Conservation (phyloP, 2,888 invertebrate genomes). For the Macrophya annulata region DNA sequence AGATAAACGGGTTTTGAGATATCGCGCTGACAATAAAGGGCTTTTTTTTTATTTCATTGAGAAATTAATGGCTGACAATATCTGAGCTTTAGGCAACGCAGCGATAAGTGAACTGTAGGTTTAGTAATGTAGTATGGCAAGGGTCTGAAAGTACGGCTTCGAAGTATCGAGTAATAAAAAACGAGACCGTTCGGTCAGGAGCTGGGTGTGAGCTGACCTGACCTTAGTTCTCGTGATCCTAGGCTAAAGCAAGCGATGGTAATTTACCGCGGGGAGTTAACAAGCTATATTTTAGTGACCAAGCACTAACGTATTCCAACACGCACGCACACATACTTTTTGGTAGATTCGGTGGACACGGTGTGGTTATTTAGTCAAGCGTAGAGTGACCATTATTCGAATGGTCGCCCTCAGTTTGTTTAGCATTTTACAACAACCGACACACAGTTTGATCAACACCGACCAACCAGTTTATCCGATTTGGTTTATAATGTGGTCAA, state of each 20-base stretch:
- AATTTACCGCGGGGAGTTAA: conserved; percentile 47
- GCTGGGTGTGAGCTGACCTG: conserved; percentile 25
- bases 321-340: conserved; percentile 17
- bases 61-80: conserved; percentile 48
- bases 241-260: conserved; percentile 38
- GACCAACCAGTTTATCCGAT: conserved; percentile 52
- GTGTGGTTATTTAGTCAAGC: conserved; percentile 70
- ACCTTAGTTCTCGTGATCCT: conserved; percentile 47
- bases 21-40: conserved; percentile 31
- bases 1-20: conserved; percentile 34
- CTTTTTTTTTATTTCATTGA: neutral
- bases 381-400: conserved; percentile 70
- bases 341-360: conserved; percentile 54
- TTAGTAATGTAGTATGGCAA: conserved; percentile 15
- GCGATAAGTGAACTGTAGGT: conserved; percentile 11
- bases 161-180: conserved; percentile 44
- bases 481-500: conserved; percentile 55
- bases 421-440: conserved; percentile 72
- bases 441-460: conserved; percentile 54
- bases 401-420: conserved; percentile 73
- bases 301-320: conserved; percentile 54
- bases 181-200: neutral
- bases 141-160: conserved; percentile 39
- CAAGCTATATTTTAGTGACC: conserved; percentile 53
- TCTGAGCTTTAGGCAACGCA: conserved; percentile 34